A percentile compares a stretch with the other conserved stretches of the same genome.
Conservation (phyloP, 2,113 vertebrate genomes). For the Festucalex cinctus region DNA sequence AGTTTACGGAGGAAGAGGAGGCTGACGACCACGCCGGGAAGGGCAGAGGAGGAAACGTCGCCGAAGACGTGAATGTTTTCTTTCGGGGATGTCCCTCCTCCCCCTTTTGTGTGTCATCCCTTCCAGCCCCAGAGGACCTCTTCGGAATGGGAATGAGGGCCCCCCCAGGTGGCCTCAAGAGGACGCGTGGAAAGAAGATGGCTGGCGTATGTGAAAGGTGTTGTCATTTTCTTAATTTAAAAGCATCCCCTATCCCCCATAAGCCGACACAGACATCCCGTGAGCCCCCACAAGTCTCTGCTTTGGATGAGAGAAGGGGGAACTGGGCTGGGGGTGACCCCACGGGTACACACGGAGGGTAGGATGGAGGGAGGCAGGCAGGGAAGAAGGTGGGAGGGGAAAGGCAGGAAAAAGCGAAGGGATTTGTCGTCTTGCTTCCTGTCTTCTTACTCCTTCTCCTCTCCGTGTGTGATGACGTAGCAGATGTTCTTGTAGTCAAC, state of each 20-base stretch:
- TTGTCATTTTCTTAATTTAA: conserved; percentile 69
- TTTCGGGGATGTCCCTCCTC: conserved; percentile 59
- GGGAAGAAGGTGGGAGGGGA: conserved; percentile 34
- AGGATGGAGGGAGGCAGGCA: conserved; percentile 35
- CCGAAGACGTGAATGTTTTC: conserved; percentile 71
- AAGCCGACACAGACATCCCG: conserved; percentile 60
- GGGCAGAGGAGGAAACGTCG: conserved; percentile 53
- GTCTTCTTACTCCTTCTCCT: conserved; percentile 78
- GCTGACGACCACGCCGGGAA: conserved; percentile 28
- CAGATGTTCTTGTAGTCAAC: conserved; percentile 95
- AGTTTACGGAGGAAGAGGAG: conserved; percentile 43
- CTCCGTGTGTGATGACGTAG: conserved; percentile 92
- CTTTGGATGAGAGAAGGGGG: conserved; percentile 41
- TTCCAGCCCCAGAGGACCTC: conserved; percentile 60
- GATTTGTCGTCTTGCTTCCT: conserved; percentile 55
- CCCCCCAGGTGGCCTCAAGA: conserved; percentile 22
- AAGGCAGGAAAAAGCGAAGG: conserved; percentile 63
- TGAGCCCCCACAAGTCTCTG: conserved; percentile 48
- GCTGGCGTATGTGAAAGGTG: conserved; percentile 45
- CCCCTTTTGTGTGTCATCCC: conserved; percentile 41
- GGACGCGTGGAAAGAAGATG: conserved; percentile 33
- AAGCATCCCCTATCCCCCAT: conserved; percentile 62
- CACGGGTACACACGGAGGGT: conserved; percentile 33
- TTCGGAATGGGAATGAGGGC: conserved; percentile 67
- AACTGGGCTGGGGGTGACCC: neutral